A percentile compares a stretch with the other conserved stretches of the same genome.
These are phyloP conservation scores for Cavia aperea DNA, from an alignment of 2,113 vertebrate species.

Conservation along the genomic window DNA sequence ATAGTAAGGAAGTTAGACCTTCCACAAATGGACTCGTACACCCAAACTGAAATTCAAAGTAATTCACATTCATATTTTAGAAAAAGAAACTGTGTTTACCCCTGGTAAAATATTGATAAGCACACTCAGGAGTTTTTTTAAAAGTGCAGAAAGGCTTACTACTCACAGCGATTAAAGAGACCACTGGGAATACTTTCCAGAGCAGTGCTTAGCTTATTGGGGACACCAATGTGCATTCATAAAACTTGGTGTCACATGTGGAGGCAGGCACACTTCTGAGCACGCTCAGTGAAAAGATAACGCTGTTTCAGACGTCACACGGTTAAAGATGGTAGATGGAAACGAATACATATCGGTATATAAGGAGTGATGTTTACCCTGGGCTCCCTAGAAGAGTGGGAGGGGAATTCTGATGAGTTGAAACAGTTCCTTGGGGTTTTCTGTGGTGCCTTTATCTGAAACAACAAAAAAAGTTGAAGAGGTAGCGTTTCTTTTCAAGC, in stretches of 20 bases:
- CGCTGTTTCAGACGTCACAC: background rate
- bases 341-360: background rate
- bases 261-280: background rate
- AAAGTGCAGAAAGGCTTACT: background rate
- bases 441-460: background rate
- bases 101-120: background rate
- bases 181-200: background rate
- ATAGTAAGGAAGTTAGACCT: background rate
- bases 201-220: background rate
- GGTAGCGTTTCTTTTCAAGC: background rate
- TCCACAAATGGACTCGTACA: background rate
- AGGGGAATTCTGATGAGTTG: background rate
- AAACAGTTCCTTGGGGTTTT: background rate
- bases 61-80: background rate
- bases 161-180: background rate
- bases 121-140: background rate
- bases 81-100: background rate
- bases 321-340: background rate
- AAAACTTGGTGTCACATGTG: background rate
- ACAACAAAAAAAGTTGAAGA: background rate
- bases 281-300: background rate
- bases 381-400: background rate
- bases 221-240: background rate
- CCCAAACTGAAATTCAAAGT: background rate
- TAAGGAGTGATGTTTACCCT: background rate